Evolutionary conservation across 2,888 invertebrate genomes (phyloP).

Genomic region (Villa cingulata): DNA sequence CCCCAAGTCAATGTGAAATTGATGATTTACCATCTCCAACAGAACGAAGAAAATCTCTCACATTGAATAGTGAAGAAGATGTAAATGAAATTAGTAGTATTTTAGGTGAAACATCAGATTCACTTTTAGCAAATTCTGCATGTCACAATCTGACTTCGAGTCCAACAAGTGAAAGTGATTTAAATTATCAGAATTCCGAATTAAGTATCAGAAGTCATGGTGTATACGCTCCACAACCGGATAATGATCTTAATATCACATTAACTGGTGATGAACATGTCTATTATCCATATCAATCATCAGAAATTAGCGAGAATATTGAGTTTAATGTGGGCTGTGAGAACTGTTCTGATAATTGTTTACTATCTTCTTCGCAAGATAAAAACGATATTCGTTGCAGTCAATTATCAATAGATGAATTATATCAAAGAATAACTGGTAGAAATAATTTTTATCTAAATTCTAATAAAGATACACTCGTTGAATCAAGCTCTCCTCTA

Average conservation of each 20-base stretch:
- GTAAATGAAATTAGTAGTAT: not conserved
- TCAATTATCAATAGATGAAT: conserved; percentile 44
- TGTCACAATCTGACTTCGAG: conserved; percentile 24
- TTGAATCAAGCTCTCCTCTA: not conserved
- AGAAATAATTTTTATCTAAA: conserved; percentile 2
- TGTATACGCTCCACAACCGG: conserved; percentile 46
- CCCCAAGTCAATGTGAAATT: conserved; percentile 22
- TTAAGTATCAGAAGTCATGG: conserved; percentile 51
- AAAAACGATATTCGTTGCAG: conserved; percentile 20
- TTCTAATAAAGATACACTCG: conserved; percentile 6
- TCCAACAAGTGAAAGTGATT: conserved; percentile 46
- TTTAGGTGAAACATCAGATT: conserved; percentile 15
- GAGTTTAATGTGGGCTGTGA: conserved; percentile 32
- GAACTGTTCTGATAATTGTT: conserved; percentile 19
- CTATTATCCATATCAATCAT: conserved; percentile 31
- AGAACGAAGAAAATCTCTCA: conserved; percentile 2
- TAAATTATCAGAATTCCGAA: conserved; percentile 51
- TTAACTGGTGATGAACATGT: conserved; percentile 32
- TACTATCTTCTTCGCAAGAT: conserved; percentile 9
- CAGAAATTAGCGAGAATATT: conserved; percentile 33
- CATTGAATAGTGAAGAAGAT: conserved; percentile 9
- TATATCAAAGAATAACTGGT: conserved; percentile 51
- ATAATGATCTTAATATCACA: conserved; percentile 39
- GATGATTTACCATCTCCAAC: conserved; percentile 18
- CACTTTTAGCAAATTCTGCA: conserved; percentile 17